Evolutionary conservation across 2,797 vertebrate genomes (phyloP).

Genomic region (Sebastes reedi): DNA sequence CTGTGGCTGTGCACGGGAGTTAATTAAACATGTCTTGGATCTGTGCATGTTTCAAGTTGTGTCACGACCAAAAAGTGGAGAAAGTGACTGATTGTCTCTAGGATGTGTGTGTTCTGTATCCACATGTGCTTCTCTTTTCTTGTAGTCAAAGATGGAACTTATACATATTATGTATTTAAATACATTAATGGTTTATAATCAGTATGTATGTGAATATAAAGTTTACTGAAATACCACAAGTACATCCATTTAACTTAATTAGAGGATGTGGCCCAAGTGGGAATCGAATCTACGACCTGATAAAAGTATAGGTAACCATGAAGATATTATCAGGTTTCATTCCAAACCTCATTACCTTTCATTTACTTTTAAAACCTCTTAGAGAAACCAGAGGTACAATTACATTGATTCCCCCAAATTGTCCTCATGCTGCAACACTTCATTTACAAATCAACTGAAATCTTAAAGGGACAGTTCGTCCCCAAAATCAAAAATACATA

Average conservation of each 20-base stretch:
- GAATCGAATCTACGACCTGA: not conserved
- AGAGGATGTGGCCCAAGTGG: not conserved
- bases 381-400: not conserved
- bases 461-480: too few species aligned
- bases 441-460: not conserved
- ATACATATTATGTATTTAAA: not conserved
- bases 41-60: conserved; percentile 7
- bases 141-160: not conserved
- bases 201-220: not conserved
- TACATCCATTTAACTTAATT: not conserved
- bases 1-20: not conserved
- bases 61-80: not conserved
- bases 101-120: not conserved
- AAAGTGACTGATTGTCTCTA: not conserved
- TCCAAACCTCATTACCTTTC: not conserved
- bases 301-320: not conserved
- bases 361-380: not conserved
- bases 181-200: not conserved
- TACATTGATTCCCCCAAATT: not conserved
- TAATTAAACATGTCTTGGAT: conserved; percentile 26
- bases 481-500: too few species aligned
- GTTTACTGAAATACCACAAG: not conserved
- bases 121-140: not conserved
- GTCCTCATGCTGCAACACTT: not conserved
- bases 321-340: not conserved